These are phyloP conservation scores for Aegotheles bennettii DNA, from an alignment of 2,113 vertebrate species.

Conservation along the genomic window DNA sequence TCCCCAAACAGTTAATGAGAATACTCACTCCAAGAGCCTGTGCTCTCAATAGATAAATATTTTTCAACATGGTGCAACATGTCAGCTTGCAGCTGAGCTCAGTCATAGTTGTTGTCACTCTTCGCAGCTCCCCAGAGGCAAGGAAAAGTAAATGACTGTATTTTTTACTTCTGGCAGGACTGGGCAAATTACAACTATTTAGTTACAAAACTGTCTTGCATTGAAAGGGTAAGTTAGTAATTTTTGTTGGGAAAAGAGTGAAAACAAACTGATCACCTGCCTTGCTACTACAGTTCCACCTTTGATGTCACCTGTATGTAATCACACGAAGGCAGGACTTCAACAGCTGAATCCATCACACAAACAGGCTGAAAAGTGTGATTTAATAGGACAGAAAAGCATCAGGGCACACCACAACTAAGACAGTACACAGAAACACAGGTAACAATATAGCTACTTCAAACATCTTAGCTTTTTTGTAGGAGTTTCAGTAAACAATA, in stretches of 20 bases:
- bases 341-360: neutral
- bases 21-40: neutral
- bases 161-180: neutral
- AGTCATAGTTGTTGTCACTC: neutral
- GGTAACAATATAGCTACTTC: neutral
- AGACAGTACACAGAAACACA: accelerated
- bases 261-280: neutral
- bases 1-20: neutral
- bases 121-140: neutral
- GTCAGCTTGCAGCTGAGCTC: neutral
- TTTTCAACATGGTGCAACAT: neutral
- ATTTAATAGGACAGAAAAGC: neutral
- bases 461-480: neutral
- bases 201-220: neutral
- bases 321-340: neutral
- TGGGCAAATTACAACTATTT: neutral
- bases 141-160: neutral
- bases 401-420: neutral
- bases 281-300: neutral
- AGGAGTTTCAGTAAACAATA: neutral
- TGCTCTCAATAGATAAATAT: neutral
- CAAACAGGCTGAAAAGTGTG: neutral
- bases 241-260: neutral
- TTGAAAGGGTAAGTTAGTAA: neutral
- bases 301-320: accelerated